These are phyloP conservation scores for Sinotaia quadrata DNA, from an alignment of 2,888 invertebrate species.

Conservation along the genomic window DNA sequence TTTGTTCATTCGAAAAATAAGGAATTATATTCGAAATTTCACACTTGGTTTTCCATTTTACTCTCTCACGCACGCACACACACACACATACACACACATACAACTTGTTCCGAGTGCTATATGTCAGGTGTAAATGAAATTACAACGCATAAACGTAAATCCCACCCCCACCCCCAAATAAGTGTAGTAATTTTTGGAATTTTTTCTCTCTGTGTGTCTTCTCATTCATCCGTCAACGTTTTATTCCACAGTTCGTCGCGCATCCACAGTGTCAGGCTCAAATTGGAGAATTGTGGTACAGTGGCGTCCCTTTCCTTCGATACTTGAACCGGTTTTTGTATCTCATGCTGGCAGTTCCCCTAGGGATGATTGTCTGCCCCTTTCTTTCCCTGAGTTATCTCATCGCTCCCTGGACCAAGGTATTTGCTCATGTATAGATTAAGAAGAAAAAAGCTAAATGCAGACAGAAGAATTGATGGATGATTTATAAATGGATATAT, in stretches of 20 bases:
- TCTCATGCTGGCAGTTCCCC: slow-evolving; percentile 48
- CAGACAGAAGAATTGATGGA: not conserved
- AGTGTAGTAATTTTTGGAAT: too few relatives aligned
- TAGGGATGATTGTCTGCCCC: slow-evolving; percentile 53
- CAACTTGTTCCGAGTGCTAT: too few relatives aligned
- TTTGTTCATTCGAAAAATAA: too few relatives aligned
- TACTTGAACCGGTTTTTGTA: slow-evolving; percentile 53
- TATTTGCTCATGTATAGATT: too few relatives aligned
- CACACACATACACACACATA: too few relatives aligned
- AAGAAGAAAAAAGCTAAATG: not conserved
- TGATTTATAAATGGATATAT: not conserved
- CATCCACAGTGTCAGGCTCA: slow-evolving; percentile 65
- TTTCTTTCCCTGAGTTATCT: slow-evolving; percentile 54
- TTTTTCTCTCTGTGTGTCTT: too few relatives aligned
- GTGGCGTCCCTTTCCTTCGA: slow-evolving; percentile 48
- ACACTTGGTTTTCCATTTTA: too few relatives aligned
- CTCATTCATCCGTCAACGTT: not conserved
- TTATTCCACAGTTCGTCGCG: slow-evolving; percentile 60
- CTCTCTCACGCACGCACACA: too few relatives aligned
- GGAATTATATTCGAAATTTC: too few relatives aligned
- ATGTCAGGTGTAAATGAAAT: too few relatives aligned
- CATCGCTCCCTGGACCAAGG: slow-evolving; percentile 54
- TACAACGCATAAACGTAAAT: too few relatives aligned
- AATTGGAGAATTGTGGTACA: slow-evolving; percentile 55
- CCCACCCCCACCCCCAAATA: too few relatives aligned